Conservation (phyloP, 2,797 vertebrate genomes). For the Lacerta bilineata region DNA sequence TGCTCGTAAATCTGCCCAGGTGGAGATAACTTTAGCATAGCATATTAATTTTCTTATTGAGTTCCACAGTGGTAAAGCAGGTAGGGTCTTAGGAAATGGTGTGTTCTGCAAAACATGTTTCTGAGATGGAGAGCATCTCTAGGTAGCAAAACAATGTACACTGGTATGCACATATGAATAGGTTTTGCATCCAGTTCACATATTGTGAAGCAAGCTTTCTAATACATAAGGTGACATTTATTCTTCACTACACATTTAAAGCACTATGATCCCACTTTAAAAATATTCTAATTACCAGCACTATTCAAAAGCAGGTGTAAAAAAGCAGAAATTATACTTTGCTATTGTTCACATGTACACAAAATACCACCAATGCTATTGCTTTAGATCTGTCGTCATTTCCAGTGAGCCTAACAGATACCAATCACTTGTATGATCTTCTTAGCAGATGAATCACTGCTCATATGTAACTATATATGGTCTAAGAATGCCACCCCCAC, state of each 20-base stretch:
- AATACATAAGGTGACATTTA: no score
- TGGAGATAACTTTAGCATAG: background rate
- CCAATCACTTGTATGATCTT: conserved; percentile 21
- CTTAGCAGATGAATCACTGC: conserved; percentile 58
- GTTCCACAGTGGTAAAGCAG: background rate
- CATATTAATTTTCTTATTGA: no score
- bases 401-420: background rate
- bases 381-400: background rate
- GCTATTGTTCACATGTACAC: background rate
- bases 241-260: no score
- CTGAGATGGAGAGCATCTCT: background rate
- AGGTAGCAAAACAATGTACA: background rate
- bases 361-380: background rate
- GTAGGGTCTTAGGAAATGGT: background rate
- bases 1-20: background rate
- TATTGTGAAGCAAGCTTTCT: background rate
- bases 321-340: background rate
- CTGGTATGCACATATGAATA: background rate
- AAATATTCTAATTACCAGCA: background rate
- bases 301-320: background rate
- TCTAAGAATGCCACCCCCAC: conserved; percentile 17
- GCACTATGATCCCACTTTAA: no score
- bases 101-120: background rate
- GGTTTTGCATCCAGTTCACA: background rate
- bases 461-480: conserved; percentile 54